Evolutionary conservation across 2,888 invertebrate species (phyloP).

Genomic region (Tridacna crocea): DNA sequence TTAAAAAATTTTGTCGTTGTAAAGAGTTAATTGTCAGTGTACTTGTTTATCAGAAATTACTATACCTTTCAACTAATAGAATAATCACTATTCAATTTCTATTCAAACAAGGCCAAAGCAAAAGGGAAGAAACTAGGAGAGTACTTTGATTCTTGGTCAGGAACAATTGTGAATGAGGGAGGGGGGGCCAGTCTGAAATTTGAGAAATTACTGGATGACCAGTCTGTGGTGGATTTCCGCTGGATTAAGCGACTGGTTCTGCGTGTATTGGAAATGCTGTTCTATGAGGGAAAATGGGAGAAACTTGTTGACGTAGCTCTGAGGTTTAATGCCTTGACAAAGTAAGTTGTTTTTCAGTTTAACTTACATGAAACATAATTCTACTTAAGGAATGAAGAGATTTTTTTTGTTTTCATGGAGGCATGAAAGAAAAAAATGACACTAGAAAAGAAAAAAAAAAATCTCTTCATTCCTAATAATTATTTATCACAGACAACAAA

Average conservation of each 20-base stretch:
- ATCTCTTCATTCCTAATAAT: too few species aligned
- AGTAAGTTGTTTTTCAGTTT: constrained; percentile 69
- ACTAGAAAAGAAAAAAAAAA: too few species aligned
- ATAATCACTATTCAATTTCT: too few species aligned
- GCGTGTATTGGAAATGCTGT: constrained; percentile 80
- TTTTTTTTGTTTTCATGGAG: too few species aligned
- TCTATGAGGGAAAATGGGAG: constrained; percentile 83
- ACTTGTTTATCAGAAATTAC: too few species aligned
- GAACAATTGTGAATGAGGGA: constrained; percentile 74
- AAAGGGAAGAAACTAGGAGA: constrained; percentile 69
- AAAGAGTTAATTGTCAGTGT: too few species aligned
- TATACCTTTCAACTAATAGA: too few species aligned
- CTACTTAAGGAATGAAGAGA: too few species aligned
- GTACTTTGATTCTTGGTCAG: constrained; percentile 78
- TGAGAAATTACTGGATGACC: constrained; percentile 81
- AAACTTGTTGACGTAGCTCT: constrained; percentile 82
- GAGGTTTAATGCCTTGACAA: constrained; percentile 82
- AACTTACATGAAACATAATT: too few species aligned
- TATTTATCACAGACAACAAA: too few species aligned
- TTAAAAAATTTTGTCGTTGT: too few species aligned
- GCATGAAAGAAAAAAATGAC: too few species aligned
- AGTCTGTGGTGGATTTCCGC: constrained; percentile 76
- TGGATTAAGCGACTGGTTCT: constrained; percentile 79
- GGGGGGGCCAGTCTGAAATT: constrained; percentile 82
- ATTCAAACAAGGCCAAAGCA: constrained; percentile 63